Conservation (phyloP, 2,113 vertebrate genomes). For the Strix aluco region DNA sequence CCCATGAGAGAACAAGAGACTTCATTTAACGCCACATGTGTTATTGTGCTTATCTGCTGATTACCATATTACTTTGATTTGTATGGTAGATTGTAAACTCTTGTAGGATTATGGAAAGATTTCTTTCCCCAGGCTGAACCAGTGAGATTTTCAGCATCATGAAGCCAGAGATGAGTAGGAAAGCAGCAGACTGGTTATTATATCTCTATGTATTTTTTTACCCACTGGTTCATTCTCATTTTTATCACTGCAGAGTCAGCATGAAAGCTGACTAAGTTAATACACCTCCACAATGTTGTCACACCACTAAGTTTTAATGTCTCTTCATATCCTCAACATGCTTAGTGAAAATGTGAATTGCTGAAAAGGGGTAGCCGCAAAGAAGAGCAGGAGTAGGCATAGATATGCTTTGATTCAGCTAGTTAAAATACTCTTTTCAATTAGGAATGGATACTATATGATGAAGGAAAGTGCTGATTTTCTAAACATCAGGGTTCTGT, state of each 20-base stretch:
- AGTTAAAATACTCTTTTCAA: not conserved
- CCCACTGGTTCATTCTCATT: conserved; percentile 60
- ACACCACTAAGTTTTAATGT: conserved; percentile 42
- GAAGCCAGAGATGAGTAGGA: conserved; percentile 49
- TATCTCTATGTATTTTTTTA: conserved; percentile 52
- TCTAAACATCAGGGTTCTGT: not conserved
- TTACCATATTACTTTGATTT: conserved; percentile 75
- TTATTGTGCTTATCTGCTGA: conserved; percentile 68
- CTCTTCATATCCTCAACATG: not conserved
- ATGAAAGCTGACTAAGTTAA: conserved; percentile 42
- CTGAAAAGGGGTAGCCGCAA: not conserved
- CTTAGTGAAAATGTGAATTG: conserved; percentile 27
- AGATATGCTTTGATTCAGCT: not conserved
- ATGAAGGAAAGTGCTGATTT: not conserved
- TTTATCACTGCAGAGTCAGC: conserved; percentile 60
- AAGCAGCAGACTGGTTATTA: conserved; percentile 59
- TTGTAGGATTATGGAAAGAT: conserved; percentile 65
- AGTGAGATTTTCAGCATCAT: conserved; percentile 64
- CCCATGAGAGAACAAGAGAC: conserved; percentile 69
- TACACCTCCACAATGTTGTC: not conserved
- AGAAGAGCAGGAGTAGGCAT: not conserved
- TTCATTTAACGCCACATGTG: conserved; percentile 69
- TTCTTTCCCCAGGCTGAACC: conserved; percentile 60
- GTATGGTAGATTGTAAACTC: conserved; percentile 69
- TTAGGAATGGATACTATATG: not conserved